These are phyloP conservation scores for Acanthosepion pharaonis DNA, from an alignment of 2,888 invertebrate species.

Conservation along the genomic window DNA sequence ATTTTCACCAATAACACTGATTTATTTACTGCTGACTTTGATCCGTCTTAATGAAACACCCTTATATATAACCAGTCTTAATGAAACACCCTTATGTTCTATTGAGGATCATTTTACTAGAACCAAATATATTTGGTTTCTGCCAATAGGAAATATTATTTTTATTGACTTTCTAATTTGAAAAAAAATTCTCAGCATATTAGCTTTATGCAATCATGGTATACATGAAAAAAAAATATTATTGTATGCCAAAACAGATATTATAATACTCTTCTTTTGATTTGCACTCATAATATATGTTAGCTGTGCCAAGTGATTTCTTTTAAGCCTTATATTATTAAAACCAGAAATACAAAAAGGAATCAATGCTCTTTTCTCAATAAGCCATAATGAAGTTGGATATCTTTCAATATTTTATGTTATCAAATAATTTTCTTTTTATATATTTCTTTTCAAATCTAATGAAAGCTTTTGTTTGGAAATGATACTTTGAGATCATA, in stretches of 20 bases:
- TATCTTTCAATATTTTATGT: neutral
- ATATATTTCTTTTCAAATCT: neutral
- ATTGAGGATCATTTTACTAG: neutral
- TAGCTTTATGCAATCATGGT: neutral
- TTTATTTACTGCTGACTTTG: no score
- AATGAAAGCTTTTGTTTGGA: neutral
- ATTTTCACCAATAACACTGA: no score
- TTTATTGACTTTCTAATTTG: neutral
- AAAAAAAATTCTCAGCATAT: neutral
- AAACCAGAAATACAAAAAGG: neutral
- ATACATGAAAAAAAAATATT: neutral
- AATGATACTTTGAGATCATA: neutral
- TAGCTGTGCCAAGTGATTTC: conserved; percentile 12
- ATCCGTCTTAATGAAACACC: no score
- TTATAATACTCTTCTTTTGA: neutral
- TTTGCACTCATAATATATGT: neutral
- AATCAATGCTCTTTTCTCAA: neutral
- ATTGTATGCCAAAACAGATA: neutral
- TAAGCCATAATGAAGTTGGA: conserved; percentile 33
- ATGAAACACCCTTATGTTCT: neutral
- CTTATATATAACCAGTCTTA: no score
- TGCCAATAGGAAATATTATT: neutral
- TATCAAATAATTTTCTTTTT: neutral
- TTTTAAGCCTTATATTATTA: conserved; percentile 8
- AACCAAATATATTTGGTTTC: neutral